A percentile compares a stretch with the other conserved stretches of the same genome.
phyloP scores from a whole-genome alignment of 2,797 vertebrate species.

The Podargus strigoides region DNA sequence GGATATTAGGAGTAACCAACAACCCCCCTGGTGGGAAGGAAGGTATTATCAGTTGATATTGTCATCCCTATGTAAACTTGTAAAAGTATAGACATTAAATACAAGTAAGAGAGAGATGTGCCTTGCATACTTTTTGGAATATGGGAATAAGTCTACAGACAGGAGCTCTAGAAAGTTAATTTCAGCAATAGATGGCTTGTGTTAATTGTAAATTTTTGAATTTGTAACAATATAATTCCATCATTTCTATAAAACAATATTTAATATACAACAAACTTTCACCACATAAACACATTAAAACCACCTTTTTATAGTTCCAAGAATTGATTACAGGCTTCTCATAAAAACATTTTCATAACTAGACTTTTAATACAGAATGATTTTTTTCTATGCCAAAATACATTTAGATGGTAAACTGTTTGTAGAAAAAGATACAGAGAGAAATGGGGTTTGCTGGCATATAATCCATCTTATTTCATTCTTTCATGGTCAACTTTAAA shows the following conservation, averaged over 20 bases:
- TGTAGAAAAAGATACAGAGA: slow-evolving; percentile 70
- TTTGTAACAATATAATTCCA: slow-evolving; percentile 81
- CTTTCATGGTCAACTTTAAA: slow-evolving; percentile 56
- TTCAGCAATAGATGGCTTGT: slow-evolving; percentile 1
- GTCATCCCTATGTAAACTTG: neutral
- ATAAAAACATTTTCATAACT: slow-evolving; percentile 78
- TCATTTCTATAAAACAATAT: slow-evolving; percentile 78
- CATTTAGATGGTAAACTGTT: slow-evolving; percentile 75
- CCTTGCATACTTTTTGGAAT: neutral
- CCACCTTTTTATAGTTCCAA: slow-evolving; percentile 75
- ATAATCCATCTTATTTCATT: slow-evolving; percentile 57
- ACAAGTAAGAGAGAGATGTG: neutral
- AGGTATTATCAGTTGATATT: neutral
- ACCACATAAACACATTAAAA: slow-evolving; percentile 78
- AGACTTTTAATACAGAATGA: slow-evolving; percentile 77
- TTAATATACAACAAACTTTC: slow-evolving; percentile 78
- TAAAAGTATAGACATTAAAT: neutral
- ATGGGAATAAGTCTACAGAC: neutral
- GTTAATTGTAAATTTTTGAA: slow-evolving; percentile 53
- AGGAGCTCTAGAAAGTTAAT: neutral
- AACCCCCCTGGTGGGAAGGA: neutral
- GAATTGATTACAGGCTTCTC: slow-evolving; percentile 74
- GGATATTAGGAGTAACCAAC: neutral
- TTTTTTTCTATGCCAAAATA: slow-evolving; percentile 80
- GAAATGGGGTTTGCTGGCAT: slow-evolving; percentile 71